These are phyloP conservation scores for Drosophila mercatorum DNA, from an alignment of 2,888 invertebrate genomes.

Conservation along the genomic window DNA sequence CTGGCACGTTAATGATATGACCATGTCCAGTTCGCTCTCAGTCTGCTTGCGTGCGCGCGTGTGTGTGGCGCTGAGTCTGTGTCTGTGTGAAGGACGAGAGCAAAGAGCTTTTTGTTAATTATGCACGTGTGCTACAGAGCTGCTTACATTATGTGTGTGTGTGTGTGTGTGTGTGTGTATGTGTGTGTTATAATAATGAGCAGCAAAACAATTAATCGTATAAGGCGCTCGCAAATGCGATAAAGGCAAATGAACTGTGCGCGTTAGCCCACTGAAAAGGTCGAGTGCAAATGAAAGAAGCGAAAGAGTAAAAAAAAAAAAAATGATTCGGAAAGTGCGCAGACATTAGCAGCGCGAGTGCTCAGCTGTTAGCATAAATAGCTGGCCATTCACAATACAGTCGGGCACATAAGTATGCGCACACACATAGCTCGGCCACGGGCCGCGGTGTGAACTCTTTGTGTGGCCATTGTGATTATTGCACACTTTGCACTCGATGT, in stretches of 20 bases:
- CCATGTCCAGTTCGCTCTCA: constrained; percentile 31
- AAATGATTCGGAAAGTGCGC: constrained; percentile 46
- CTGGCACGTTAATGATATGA: constrained; percentile 72
- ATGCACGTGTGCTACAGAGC: constrained; percentile 59
- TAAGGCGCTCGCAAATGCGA: constrained; percentile 51
- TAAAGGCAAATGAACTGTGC: constrained; percentile 56
- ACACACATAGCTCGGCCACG: constrained; percentile 14
- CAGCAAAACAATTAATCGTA: constrained; percentile 71
- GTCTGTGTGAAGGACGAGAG: constrained; percentile 11
- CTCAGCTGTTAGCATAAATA: constrained; percentile 47
- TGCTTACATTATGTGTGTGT: constrained; percentile 55
- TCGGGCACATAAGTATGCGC: constrained; percentile 3
- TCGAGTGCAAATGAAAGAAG: constrained; percentile 2
- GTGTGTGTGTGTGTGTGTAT: constrained; percentile 14
- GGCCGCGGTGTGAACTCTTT: constrained; percentile 34
- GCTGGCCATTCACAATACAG: constrained; percentile 23
- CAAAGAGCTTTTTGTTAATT: constrained; percentile 56
- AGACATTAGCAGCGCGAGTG: constrained; percentile 36
- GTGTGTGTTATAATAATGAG: constrained; percentile 50
- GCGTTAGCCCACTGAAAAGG: constrained; percentile 33
- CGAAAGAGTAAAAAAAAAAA: not conserved
- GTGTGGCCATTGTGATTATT: constrained; percentile 40
- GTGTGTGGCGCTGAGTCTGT: not conserved
- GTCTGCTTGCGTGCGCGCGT: not conserved
- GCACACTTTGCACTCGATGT: constrained; percentile 27